These are phyloP conservation scores for Mechanitis mazaeus DNA, from an alignment of 2,888 invertebrate species.

Conservation along the genomic window DNA sequence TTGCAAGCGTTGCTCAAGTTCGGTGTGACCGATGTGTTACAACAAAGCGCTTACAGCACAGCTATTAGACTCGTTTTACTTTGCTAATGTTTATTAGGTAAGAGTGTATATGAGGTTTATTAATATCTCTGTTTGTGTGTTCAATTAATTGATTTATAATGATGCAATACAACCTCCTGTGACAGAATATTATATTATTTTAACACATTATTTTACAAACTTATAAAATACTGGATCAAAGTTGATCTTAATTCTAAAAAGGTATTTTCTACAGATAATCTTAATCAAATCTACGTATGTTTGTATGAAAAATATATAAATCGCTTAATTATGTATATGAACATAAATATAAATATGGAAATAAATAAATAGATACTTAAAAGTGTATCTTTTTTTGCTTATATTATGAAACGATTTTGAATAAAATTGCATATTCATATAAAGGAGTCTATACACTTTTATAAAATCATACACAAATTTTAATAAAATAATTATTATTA, in stretches of 20 bases:
- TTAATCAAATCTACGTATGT: no score
- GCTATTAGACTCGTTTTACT: constrained; percentile 3
- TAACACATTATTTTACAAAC: no score
- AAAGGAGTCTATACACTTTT: not conserved
- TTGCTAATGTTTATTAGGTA: constrained; percentile 2
- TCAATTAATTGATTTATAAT: not conserved
- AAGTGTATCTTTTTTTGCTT: not conserved
- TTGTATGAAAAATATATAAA: no score
- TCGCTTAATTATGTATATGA: no score
- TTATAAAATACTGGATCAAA: no score
- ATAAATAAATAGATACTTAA: not conserved
- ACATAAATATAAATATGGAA: no score
- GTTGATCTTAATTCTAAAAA: not conserved
- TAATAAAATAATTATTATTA: no score
- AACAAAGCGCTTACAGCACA: constrained; percentile 4
- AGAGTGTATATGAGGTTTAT: not conserved
- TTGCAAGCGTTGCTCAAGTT: constrained; percentile 1
- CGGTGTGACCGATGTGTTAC: constrained; percentile 2
- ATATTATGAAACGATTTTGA: constrained; percentile 1
- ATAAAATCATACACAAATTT: not conserved
- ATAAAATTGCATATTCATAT: not conserved
- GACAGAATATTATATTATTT: no score
- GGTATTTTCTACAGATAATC: no score
- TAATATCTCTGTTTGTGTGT: not conserved
- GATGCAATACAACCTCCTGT: no score